Conservation (phyloP, 23 tunicate species). For the Oikopleura dioica region DNA sequence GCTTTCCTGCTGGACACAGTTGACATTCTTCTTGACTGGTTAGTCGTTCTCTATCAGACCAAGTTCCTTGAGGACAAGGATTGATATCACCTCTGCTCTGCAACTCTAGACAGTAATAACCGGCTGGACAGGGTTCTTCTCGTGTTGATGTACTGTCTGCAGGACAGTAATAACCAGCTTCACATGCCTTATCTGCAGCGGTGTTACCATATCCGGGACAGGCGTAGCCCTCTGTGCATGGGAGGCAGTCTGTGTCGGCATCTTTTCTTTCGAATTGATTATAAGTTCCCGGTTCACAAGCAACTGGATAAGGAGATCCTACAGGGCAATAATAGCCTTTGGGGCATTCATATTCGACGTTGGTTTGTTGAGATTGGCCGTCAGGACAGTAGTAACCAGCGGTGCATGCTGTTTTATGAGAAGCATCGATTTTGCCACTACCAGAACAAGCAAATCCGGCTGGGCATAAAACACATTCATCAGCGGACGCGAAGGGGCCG, state of each 20-base stretch:
- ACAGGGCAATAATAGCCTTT: conserved; percentile 34
- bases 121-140: conserved; percentile 31
- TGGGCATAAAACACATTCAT: background rate
- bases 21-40: background rate
- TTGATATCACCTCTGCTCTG: background rate
- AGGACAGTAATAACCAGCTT: conserved; percentile 70
- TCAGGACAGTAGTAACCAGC: conserved; percentile 68
- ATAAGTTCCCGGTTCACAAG: conserved; percentile 65
- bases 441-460: background rate
- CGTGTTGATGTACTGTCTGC: background rate
- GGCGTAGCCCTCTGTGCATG: conserved; percentile 59
- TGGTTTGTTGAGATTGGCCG: conserved; percentile 37
- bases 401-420: conserved; percentile 27
- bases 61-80: background rate
- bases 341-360: conserved; percentile 28
- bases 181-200: conserved; percentile 9
- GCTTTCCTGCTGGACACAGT: background rate
- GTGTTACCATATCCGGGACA: conserved; percentile 14
- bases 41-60: background rate
- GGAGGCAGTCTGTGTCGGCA: conserved; percentile 17
- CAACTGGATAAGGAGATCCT: conserved; percentile 18
- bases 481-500: no score
- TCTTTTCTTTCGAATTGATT: conserved; percentile 24
- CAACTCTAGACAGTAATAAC: conserved; percentile 51
- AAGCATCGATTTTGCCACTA: background rate